Base-by-base conservation (phyloP, 2,888 invertebrate genomes). In the Pristionchus exspectatus region DNA sequence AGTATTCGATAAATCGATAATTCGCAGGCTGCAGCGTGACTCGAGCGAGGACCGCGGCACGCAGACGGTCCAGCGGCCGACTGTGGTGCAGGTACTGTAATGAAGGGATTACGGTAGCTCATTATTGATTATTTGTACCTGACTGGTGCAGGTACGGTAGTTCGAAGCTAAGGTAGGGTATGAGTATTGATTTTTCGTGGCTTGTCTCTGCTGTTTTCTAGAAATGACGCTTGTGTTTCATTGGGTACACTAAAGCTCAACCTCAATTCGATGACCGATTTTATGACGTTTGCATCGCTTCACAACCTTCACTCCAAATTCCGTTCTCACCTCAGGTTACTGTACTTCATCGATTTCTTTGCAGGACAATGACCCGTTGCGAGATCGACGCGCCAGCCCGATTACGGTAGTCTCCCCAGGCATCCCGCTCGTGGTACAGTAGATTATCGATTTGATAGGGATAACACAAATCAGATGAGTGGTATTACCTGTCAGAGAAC, bases 1-100 rank as follows among this genome's bases (percentile, higher is more conserved):
- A 50, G 12, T 50, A 66, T 4, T 66, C 66, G 2, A 69, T 44
- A 44, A 81, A 81, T 74, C 74, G 74, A 38, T 74, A 54, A n/a
- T 27, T 81, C n/a, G 27, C 50, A 81, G 84, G 33, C 84, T 33
- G 44, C 38, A 44, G n/a, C 66, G 66, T 4, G 66, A 66, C 18
- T 24, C 44, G 87, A 66, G 66, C 18, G 87, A 66, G 50, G 87
- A 87, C 87, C 66, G 69, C 38, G 18, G 66, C n/a, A 87, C 87
- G 18, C 87, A 87, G 87, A 87, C 87, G 44, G 54, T 87, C n/a
- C 38, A 44, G 87, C 87, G 87, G 27, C 87, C 87, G 50, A 87
- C 66, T 27, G 87, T 87, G 5, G 27, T 87, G 16, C 63, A 87
- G 87, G 87, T 87, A 50, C 83, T 27, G 56, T 83, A 83, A 16